Base-by-base conservation (phyloP, 2,113 vertebrate species). In the Heterocephalus glaber region DNA sequence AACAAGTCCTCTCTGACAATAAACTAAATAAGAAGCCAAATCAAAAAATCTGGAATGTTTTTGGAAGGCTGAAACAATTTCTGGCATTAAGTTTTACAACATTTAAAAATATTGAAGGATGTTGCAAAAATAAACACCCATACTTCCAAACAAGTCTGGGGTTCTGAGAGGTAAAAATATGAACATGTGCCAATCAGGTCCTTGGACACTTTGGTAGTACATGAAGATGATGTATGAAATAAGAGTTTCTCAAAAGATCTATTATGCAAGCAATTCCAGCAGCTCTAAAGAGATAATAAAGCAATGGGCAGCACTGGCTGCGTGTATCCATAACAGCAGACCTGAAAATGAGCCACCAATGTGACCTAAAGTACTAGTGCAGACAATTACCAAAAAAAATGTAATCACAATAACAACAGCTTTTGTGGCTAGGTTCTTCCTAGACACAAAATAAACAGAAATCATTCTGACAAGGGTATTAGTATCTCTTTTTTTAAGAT, bases 1-100 rank as follows among this genome's bases (percentile, higher is more conserved):
- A 85, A 65, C 26, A 81, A 86, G 26, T 52, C 72, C 7, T 61
- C 66, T 63, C 52, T 84, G 22, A 77, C 49, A 66, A 84, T 30
- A n/a, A 90, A 65, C n/a, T 56, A 84, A 72, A 54, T 38, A 20
- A n/a, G 7, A 94, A 95, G 63, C 22, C 19, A 68, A 96, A 92
- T 79, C 12, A 70, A 70, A 56, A 95, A 91, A 72, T 70, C 16
- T 38, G n/a, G 22, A n/a, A 49, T 68, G 68, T 35, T 74, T 19
- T 4, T 80, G 49, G 61, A 83, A 92, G 89, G 90, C 19, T 79
- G 52, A 92, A 90, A 94, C 1, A 11, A 3, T 44, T 83, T 54
- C 58, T 68, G 49, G 58, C n/a, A 87, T 47, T 58, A 83, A 92
- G 5, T 60, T 77, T n/a, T 60, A 83, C 12, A 93, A 74, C 58